Base-by-base conservation (phyloP, 2,113 vertebrate genomes). In the Datnioides undecimradiatus region DNA sequence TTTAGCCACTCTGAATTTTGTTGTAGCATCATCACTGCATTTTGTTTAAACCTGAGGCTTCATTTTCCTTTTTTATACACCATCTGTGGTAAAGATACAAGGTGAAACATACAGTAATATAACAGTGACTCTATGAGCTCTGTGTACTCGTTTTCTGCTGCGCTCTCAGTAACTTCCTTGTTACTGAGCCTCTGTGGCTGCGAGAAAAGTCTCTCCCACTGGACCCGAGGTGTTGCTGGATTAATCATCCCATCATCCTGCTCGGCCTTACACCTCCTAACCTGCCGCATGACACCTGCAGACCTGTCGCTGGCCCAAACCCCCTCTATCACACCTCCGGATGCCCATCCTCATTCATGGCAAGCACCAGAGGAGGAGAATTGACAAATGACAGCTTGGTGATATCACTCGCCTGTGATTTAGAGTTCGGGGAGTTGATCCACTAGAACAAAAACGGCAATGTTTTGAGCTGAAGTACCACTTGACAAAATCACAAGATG, bases 151-250 rank as follows among this genome's bases (percentile, higher is more conserved):
- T 36, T 79, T 73, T 69, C 45, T 79, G 27, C 64, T 38, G n/a
- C 64, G 41, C 41, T 43, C 59, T 77, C 46, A 25, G 29, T 54
- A 63, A 43, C 69, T 68, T 64, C 40, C 21, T 41, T 7, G 40
- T 68, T 49, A 9, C 43, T 64, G 63, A 76, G 49, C 49, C 59
- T 73, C 40, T 29, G 59, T 45, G 46, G 27, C 76, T 55, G 67
- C 11, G 63, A 82, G 83, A 73, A 36, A 70, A 78, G 33, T 66
- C 31, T 55, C 38, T 88, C 87, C 78, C 82, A 14, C 63, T 19
- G 83, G 84, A 90, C 51, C 41, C 3, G 74, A 92, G 90, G 92
- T 94, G 90, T 92, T 90, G 86, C 91, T 90, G 78, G 81, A 84
- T 91, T 91, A 90, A 93, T 94, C 90, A 92, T 66, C 48, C 80